Conservation (phyloP, 1,140 invertebrate genomes). For the Rhysida immarginata region DNA sequence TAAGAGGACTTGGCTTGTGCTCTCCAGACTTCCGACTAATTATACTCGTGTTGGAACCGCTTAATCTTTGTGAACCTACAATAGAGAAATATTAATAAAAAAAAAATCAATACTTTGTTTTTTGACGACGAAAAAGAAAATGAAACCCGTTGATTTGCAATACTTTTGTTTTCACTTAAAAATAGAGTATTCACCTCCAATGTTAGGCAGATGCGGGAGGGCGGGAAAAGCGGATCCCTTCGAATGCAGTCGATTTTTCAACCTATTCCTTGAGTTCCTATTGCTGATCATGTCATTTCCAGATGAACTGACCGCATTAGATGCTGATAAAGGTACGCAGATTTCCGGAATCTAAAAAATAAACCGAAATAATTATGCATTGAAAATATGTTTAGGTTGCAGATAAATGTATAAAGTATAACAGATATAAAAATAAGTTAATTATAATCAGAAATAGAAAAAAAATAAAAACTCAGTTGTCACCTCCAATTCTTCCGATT, state of each 20-base stretch:
- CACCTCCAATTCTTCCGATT: constrained; percentile 52
- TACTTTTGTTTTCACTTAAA: too few relatives aligned
- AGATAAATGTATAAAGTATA: too few relatives aligned
- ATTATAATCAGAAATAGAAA: neutral
- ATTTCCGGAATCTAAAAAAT: constrained; percentile 11
- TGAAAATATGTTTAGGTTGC: too few relatives aligned
- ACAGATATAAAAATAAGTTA: too few relatives aligned
- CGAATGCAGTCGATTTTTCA: constrained; percentile 23
- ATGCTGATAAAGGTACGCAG: constrained; percentile 7
- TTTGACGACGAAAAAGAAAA: too few relatives aligned
- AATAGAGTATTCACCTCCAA: constrained; percentile 21
- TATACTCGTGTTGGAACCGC: constrained; percentile 37
- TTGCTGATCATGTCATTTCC: constrained; percentile 6
- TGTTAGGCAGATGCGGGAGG: constrained; percentile 13
- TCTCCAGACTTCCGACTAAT: constrained; percentile 54
- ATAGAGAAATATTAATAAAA: constrained; percentile 7
- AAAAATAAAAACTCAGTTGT: constrained; percentile 8
- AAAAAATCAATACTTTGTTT: neutral
- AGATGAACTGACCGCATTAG: constrained; percentile 6
- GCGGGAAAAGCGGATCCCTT: constrained; percentile 21
- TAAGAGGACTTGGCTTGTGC: constrained; percentile 33
- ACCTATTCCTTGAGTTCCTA: constrained; percentile 19
- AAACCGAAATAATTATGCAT: too few relatives aligned
- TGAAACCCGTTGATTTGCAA: too few relatives aligned
- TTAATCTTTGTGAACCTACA: constrained; percentile 5